Conservation (phyloP, 2,113 vertebrate genomes). For the Rhombomys opimus region DNA sequence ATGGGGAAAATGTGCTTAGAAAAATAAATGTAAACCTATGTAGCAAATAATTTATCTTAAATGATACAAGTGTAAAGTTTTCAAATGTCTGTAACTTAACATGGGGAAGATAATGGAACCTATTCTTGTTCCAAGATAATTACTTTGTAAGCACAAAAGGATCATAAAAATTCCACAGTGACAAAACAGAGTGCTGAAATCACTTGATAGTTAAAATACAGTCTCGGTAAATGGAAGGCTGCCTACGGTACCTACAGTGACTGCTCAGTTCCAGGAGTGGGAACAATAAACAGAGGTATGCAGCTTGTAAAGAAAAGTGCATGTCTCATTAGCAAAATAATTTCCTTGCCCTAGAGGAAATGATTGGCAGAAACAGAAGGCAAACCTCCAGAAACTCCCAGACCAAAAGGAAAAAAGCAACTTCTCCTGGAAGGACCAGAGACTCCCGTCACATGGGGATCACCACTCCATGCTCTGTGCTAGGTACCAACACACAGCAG, state of each 20-base stretch:
- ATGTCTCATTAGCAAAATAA: slow-evolving; percentile 26
- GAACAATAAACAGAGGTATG: not conserved
- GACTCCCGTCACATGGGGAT: not conserved
- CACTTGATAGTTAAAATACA: not conserved
- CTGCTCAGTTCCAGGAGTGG: not conserved
- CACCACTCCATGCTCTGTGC: not conserved
- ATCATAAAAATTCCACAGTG: slow-evolving; percentile 57
- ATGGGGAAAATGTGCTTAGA: not conserved
- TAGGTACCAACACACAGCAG: not conserved
- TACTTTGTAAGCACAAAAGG: slow-evolving; percentile 52
- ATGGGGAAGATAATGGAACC: slow-evolving; percentile 7
- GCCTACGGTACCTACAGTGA: not conserved
- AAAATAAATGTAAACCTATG: slow-evolving; percentile 12
- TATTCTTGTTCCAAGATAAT: slow-evolving; percentile 48
- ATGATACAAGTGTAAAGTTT: slow-evolving; percentile 39
- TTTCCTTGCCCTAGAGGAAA: slow-evolving; percentile 1
- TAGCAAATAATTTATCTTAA: slow-evolving; percentile 47
- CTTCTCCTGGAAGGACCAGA: not conserved
- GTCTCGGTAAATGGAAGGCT: not conserved
- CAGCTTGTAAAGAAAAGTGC: not conserved
- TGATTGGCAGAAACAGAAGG: not conserved
- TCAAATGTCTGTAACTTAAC: slow-evolving; percentile 37
- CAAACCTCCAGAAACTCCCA: not conserved
- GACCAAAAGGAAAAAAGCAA: slow-evolving; percentile 7
- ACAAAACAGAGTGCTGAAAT: slow-evolving; percentile 11